These are phyloP conservation scores for Tarsius wallacei DNA, from an alignment of 2,797 vertebrate genomes.

Conservation along the genomic window DNA sequence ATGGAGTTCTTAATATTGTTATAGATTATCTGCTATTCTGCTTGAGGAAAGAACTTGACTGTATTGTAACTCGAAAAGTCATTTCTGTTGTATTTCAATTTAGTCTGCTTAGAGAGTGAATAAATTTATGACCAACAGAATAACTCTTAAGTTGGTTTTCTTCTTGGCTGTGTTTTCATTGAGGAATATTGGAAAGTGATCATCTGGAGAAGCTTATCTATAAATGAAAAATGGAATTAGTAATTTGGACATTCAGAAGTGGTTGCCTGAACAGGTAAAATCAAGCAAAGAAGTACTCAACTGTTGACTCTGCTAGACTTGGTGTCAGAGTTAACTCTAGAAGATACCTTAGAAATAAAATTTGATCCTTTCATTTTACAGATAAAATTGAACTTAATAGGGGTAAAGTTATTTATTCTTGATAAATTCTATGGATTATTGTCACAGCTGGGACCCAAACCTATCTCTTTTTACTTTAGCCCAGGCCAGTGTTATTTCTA, in stretches of 20 bases:
- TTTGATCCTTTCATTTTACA: neutral
- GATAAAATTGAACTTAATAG: neutral
- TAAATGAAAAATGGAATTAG: conserved; percentile 42
- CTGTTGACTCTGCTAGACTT: neutral
- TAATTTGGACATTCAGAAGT: conserved; percentile 51
- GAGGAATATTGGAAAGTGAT: conserved; percentile 30
- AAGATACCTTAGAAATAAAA: neutral
- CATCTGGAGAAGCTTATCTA: conserved; percentile 20
- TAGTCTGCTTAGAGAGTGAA: neutral
- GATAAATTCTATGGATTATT: neutral
- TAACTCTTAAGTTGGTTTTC: conserved; percentile 43
- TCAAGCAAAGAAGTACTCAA: conserved; percentile 29
- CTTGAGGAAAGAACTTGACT: conserved; percentile 52
- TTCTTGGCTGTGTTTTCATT: conserved; percentile 58
- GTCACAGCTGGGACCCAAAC: neutral
- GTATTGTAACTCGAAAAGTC: neutral
- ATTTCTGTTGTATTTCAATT: conserved; percentile 53
- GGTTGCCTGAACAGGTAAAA: neutral
- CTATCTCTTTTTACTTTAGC: conserved; percentile 39
- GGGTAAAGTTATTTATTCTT: conserved; percentile 12
- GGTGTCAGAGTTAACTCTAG: neutral
- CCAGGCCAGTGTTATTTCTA: neutral
- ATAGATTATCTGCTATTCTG: conserved; percentile 20
- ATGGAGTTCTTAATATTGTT: conserved; percentile 55
- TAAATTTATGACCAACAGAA: conserved; percentile 48